Evolutionary conservation across 2,113 vertebrate species (phyloP), one percentile per base, ranked within the genome.

Genomic region (Ammospiza caudacuta): DNA sequence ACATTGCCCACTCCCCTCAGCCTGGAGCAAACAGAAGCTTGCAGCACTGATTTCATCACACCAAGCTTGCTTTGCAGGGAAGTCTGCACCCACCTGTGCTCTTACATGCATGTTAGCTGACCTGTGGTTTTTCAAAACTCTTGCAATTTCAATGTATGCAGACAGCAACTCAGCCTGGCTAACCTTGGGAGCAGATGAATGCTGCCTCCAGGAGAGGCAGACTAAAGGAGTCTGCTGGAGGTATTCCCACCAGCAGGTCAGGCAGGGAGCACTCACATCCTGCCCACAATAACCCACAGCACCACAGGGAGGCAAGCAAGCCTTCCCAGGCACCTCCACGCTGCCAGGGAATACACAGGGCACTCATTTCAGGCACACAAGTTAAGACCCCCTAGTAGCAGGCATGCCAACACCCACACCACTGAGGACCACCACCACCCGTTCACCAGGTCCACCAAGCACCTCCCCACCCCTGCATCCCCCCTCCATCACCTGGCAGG

Each of bases 401-500:
- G 58, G 7, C 33, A 44, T 1, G 3, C 73, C 63, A 52, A 69
- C 63, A 61, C 37, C 11, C 24, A 41, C 33, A 39, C 17, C 17
- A 61, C 39, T 2, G 1, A 72, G 52, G 4, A 55, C 11, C 9
- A 37, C 19, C 49, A 84, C 27, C 43, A 74, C 8, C 8, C 5
- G 4, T 15, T 47, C 8, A 2, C 35, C 20, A 75, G 8, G 29
- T 43, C 43, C 77, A 80, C 19, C 33, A 46, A 58, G 20, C 18
- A 8, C 35, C 25, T 49, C 35, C 35, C 20, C 3, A 1, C 9
- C 31, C 46, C 8, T 14, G 31, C 61, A 80, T 29, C 21, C n/a
- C 43, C 28, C 29, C 63, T 57, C 9, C 77, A 9, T 97, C 92
- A 99, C 99, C 99, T 98, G 98, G 97, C 83, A 99, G 95, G 82